A percentile compares a stretch with the other conserved stretches of the same genome.
Conservation (phyloP, 2,113 vertebrate species). For the Cygnus buccinator region DNA sequence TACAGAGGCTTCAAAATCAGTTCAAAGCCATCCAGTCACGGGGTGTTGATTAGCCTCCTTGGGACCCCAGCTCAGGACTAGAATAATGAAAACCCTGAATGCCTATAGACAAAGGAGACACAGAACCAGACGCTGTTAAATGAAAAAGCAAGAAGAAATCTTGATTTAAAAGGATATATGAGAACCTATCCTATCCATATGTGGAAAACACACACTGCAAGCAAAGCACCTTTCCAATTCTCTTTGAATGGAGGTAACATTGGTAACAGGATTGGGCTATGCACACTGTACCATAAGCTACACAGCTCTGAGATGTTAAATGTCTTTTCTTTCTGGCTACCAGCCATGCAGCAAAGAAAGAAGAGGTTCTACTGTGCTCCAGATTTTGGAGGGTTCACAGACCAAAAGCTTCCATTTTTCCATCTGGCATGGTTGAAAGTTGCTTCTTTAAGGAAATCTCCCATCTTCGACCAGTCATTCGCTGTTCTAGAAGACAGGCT, state of each 20-base stretch:
- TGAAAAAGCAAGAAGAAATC: background rate
- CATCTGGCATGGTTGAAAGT: background rate
- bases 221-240: background rate
- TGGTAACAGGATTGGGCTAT: rapidly evolving
- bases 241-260: background rate
- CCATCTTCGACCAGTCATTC: background rate
- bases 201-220: background rate
- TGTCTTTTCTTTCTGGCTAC: background rate
- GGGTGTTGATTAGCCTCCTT: background rate
- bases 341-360: background rate
- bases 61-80: background rate
- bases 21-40: background rate
- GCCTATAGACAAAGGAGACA: background rate
- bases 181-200: background rate
- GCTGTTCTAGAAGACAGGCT: background rate
- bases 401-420: background rate
- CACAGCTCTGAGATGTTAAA: background rate
- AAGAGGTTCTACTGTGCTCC: background rate
- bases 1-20: background rate
- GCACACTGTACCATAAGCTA: rapidly evolving
- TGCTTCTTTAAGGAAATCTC: background rate
- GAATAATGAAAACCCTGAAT: background rate
- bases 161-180: background rate
- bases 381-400: background rate
- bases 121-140: background rate